These are phyloP conservation scores for Siniperca undulata DNA, from an alignment of 2,797 vertebrate genomes.

Conservation along the genomic window DNA sequence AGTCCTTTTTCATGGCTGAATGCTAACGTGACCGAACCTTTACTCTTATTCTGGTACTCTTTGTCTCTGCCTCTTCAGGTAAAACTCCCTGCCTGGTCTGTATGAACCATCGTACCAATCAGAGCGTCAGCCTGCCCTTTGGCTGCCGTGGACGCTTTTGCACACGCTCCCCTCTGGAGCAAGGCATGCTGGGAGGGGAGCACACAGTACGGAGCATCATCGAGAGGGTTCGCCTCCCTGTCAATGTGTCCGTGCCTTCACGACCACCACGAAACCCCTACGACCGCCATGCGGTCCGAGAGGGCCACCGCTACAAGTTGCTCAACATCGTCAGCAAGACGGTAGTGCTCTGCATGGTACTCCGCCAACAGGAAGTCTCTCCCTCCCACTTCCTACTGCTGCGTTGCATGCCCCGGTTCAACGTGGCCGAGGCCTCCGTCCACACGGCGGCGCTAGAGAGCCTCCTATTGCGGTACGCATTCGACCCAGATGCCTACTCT, in stretches of 20 bases:
- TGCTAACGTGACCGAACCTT: neutral
- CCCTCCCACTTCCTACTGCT: conserved; percentile 96
- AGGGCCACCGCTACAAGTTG: conserved; percentile 98
- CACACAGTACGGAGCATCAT: conserved; percentile 98
- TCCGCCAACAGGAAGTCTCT: conserved; percentile 90
- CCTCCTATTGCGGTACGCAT: conserved; percentile 89
- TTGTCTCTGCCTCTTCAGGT: conserved; percentile 76
- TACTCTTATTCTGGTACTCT: neutral
- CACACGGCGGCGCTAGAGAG: conserved; percentile 91
- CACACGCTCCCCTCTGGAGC: conserved; percentile 95
- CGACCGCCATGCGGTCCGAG: conserved; percentile 94
- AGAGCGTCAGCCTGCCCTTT: conserved; percentile 97
- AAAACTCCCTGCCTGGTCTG: conserved; percentile 98
- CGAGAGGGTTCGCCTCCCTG: conserved; percentile 95
- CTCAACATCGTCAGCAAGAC: conserved; percentile 98
- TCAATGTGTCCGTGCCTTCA: conserved; percentile 94
- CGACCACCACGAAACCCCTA: conserved; percentile 94
- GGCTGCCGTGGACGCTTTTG: conserved; percentile 97
- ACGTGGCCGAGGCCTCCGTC: conserved; percentile 91
- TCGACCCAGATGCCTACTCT: conserved; percentile 95
- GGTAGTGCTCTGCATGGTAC: conserved; percentile 95
- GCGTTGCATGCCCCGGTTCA: conserved; percentile 94
- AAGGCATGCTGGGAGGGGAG: conserved; percentile 97
- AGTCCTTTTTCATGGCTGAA: neutral
- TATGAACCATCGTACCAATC: conserved; percentile 98